Base-by-base conservation (phyloP, 2,797 vertebrate genomes). In the Hapalemur alaotrensis region DNA sequence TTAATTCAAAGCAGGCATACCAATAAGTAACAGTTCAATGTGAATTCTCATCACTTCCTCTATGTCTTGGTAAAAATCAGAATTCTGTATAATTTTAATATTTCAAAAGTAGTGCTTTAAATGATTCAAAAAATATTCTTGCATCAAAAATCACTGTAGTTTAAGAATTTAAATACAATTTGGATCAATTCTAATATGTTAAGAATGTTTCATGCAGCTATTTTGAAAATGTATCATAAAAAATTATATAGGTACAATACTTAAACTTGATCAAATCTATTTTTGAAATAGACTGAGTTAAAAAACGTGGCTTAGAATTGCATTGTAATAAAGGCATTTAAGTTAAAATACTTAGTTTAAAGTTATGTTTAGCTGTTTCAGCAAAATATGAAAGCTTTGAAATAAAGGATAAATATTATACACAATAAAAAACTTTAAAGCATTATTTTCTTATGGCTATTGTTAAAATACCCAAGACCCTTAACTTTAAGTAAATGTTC, bases 51-150 rank as follows among this genome's bases (percentile, higher is more conserved):
- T 52, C 10, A 80, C 32, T 91, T 85, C 41, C 41, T 93, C 54
- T 70, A 13, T 18, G 87, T 79, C 54, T 91, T 96, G 9, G 57
- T 54, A 92, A 69, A 95, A 93, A 82, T 72, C 93, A 91, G 72
- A 92, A 86, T 91, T 61, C 52, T 61, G 28, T 79, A 46, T 87
- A 93, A 95, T 80, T 90, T 92, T 93, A 86, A 63, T 92, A 96
- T 79, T 96, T 89, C 12, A 91, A 70, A 28, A 97, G 75, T 32
- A 72, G 18, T 52, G 7, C n/a, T 91, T 96, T 96, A 93, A 93
- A 85, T 91, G n/a, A 78, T 91, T 96, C 57, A 89, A 38, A 89
- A 96, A 97, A 95, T 89, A 97, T 65, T 95, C 54, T 70, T 85
- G 32, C 10, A 93, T 79, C 72, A 93, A 95, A 97, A 97, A 65